These are phyloP conservation scores for Teleogryllus oceanicus DNA, from an alignment of 2,888 invertebrate genomes.

Conservation along the genomic window DNA sequence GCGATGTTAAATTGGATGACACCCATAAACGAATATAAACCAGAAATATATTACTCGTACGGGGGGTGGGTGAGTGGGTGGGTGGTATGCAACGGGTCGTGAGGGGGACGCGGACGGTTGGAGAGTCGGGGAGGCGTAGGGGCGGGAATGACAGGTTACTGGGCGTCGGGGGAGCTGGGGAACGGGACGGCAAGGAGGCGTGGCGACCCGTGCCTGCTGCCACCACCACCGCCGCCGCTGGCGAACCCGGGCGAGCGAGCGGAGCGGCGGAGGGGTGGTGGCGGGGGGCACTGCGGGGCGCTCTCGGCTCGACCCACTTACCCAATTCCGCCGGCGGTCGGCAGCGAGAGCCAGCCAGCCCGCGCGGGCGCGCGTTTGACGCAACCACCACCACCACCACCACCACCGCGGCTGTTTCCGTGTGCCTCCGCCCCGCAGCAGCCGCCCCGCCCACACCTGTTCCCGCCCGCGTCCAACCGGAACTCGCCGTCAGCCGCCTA, in stretches of 20 bases:
- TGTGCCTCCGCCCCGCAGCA: background rate
- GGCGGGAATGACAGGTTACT: background rate
- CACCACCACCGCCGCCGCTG: background rate
- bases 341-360: background rate
- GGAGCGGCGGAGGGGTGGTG: too few relatives aligned
- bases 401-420: background rate
- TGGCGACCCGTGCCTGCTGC: background rate
- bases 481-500: background rate
- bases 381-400: background rate
- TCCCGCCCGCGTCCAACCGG: background rate
- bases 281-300: background rate
- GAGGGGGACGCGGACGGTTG: background rate
- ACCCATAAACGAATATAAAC: too few relatives aligned
- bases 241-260: background rate
- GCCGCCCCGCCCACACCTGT: slow-evolving; percentile 3
- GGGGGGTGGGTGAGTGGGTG: too few relatives aligned
- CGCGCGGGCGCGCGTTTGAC: background rate
- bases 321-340: background rate
- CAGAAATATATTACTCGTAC: too few relatives aligned
- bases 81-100: too few relatives aligned
- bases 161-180: background rate
- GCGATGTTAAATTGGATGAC: too few relatives aligned
- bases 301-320: background rate
- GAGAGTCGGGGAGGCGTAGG: background rate
- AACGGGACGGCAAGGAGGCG: background rate